These are phyloP conservation scores for Sternotherus odoratus DNA, from an alignment of 2,797 vertebrate genomes.

Conservation along the genomic window DNA sequence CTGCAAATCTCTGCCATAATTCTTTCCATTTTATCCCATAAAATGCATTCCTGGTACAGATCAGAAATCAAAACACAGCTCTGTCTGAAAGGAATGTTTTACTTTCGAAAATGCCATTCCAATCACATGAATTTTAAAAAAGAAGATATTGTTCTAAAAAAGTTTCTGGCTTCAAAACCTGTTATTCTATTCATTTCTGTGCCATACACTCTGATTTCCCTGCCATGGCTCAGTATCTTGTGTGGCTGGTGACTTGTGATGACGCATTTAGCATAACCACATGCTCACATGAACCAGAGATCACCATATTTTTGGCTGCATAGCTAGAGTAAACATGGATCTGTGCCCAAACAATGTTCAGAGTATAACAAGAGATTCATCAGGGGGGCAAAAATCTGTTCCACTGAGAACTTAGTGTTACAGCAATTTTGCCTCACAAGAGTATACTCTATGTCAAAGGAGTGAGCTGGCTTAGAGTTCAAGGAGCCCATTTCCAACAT, in stretches of 20 bases:
- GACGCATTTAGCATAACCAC: slow-evolving; percentile 63
- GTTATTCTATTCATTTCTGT: slow-evolving; percentile 7
- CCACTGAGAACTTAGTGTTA: slow-evolving; percentile 24
- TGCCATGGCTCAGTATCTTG: not conserved
- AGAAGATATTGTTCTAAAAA: not conserved
- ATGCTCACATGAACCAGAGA: slow-evolving; percentile 41
- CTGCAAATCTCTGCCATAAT: slow-evolving; percentile 41
- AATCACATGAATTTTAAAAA: slow-evolving; percentile 23
- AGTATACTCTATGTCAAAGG: not conserved
- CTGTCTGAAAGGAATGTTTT: not conserved
- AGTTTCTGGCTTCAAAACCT: slow-evolving; percentile 16
- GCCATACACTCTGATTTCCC: not conserved
- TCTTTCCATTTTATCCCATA: slow-evolving; percentile 12
- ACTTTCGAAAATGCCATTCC: slow-evolving; percentile 4
- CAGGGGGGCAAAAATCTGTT: slow-evolving; percentile 1
- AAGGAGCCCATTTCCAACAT: not conserved
- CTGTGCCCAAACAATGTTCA: slow-evolving; percentile 57
- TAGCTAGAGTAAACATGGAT: slow-evolving; percentile 66
- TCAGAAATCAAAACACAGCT: slow-evolving; percentile 10
- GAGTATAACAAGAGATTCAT: slow-evolving; percentile 26
- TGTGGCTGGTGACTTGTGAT: slow-evolving; percentile 45
- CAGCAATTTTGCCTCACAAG: slow-evolving; percentile 3
- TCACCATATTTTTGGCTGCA: slow-evolving; percentile 64
- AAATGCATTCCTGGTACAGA: slow-evolving; percentile 23
- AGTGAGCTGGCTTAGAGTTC: not conserved